These are phyloP conservation scores for Cisticola juncidis DNA, from an alignment of 2,113 vertebrate genomes.

Conservation along the genomic window DNA sequence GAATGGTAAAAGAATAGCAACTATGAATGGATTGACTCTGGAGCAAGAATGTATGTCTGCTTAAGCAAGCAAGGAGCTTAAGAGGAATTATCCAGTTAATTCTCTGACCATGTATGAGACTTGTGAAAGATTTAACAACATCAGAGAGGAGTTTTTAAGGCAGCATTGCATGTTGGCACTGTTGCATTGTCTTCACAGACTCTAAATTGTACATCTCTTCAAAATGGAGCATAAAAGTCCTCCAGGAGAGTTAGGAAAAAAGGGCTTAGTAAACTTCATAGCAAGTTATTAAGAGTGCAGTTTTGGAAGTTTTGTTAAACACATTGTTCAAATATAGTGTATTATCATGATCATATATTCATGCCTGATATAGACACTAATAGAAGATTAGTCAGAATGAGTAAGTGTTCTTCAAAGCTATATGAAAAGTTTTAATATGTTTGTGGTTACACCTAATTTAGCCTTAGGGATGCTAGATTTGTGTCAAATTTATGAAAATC, in stretches of 20 bases:
- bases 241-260: neutral
- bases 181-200: neutral
- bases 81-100: slow-evolving; percentile 35
- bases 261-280: neutral
- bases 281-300: neutral
- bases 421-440: neutral
- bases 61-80: neutral
- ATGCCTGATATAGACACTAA: neutral
- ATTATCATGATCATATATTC: neutral
- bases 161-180: neutral
- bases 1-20: neutral
- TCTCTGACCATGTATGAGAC: neutral
- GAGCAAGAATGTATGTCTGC: neutral
- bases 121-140: slow-evolving; percentile 5
- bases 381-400: neutral
- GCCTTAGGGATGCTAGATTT: neutral
- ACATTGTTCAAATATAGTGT: neutral
- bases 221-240: neutral
- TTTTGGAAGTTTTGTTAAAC: neutral
- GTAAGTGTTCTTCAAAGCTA: neutral
- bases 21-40: neutral
- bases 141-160: neutral
- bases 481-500: neutral
- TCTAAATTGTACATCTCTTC: neutral
- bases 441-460: neutral